Evolutionary conservation across 2,113 vertebrate species (phyloP).

Genomic region (Hippolais icterina): DNA sequence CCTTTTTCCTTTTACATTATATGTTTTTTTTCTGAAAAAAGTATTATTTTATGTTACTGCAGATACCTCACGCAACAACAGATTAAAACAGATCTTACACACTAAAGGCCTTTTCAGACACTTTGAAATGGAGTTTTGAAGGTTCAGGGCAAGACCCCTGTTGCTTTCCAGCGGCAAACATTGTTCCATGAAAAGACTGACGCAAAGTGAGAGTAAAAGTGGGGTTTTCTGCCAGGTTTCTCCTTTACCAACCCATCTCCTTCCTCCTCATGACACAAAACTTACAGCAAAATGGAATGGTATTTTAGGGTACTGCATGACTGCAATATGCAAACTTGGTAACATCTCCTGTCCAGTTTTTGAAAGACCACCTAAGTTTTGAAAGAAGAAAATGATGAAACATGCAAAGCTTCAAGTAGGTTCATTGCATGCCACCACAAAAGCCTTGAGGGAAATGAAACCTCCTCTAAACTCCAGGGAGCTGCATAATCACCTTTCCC

Average conservation of each 20-base stretch:
- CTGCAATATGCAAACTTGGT: neutral
- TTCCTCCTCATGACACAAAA: neutral
- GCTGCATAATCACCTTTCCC: neutral
- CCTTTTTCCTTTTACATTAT: neutral
- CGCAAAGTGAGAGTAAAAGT: neutral
- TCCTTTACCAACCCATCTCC: neutral
- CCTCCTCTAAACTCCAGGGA: neutral
- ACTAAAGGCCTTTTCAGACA: neutral
- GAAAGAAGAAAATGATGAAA: neutral
- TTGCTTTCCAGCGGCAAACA: neutral
- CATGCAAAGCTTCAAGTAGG: neutral
- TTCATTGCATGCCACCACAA: neutral
- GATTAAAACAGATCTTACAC: neutral
- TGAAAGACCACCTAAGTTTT: neutral
- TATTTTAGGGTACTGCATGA: neutral
- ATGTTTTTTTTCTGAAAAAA: neutral
- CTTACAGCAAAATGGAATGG: neutral
- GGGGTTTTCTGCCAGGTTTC: neutral
- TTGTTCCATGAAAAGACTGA: neutral
- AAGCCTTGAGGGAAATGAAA: neutral
- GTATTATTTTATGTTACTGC: neutral
- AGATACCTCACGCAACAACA: neutral
- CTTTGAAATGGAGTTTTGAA: neutral
- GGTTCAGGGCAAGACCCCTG: neutral
- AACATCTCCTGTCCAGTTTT: neutral